Evolutionary conservation across 2,113 vertebrate species (phyloP), one percentile per base, ranked within the genome.

Genomic region (Perccottus glenii): DNA sequence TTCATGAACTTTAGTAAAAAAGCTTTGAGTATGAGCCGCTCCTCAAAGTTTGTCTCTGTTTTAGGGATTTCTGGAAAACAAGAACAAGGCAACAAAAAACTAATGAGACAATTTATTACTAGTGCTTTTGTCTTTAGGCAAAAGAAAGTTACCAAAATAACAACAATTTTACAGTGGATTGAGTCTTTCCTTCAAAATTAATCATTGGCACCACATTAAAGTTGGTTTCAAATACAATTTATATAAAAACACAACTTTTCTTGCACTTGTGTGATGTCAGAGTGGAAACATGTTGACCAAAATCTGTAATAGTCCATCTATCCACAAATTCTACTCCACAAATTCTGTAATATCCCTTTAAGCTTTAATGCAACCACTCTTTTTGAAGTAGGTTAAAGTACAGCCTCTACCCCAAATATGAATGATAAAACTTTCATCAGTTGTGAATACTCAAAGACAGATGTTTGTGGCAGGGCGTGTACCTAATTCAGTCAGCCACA

Each of bases 1-100:
- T 99, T 99, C 90, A 98, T 95, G 64, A 98, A 99, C 87, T 99
- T 99, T 12, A 99, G 88, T 15, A 99, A 84, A 69, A 99, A 99
- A 67, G 96, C 93, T 80, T 99, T 99, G 74, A 99, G 88, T 81
- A 98, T 95, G 70, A 99, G 86, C 15, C 94, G 94, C 44, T 99
- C 95, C 75, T 99, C 97, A 84, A 98, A 99, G 5, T 89, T 90
- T 58, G 93, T 96, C 64, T 99, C 96, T 12, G 97, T 98, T 93
- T 96, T 99, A 0, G 96, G 97, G 80, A 98, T 93, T 91, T 99
- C 96, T 99, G 91, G 35, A 84, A 85, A 69, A 68, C 2, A 76
- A 53, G n/a, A 14, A 2, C 42, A 48, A 7, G 43, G 3, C 56
- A 49, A 53, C 7, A 43, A 43, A 43, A 43, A 43, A 43, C 19